Evolutionary conservation across 1,140 invertebrate genomes (phyloP).

Genomic region (Drosophila lacteicornis): DNA sequence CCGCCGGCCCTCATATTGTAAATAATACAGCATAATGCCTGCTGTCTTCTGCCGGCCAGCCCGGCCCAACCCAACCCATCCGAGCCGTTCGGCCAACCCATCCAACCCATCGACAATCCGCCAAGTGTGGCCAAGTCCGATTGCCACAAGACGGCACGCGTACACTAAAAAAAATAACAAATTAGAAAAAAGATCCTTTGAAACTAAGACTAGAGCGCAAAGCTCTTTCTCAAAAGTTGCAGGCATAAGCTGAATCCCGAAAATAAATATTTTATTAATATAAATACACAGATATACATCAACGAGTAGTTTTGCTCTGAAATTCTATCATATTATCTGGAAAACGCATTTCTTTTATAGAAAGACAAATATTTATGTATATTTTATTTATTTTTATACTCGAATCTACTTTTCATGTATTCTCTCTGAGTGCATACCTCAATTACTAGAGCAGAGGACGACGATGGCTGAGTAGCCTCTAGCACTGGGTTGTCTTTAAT

Average conservation of each 20-base stretch:
- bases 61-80: constrained; percentile 23
- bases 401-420: no score
- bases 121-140: constrained; percentile 55
- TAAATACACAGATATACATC: no score
- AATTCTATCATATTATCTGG: no score
- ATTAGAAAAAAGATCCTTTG: not conserved
- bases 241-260: no score
- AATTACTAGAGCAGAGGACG: constrained; percentile 56
- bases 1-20: constrained; percentile 61
- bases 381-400: not conserved
- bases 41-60: constrained; percentile 10
- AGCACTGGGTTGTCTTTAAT: constrained; percentile 56
- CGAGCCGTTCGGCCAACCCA: constrained; percentile 13
- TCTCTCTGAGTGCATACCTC: constrained; percentile 12
- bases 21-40: constrained; percentile 75
- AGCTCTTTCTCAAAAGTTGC: no score
- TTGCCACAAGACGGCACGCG: constrained; percentile 59
- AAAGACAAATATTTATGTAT: no score
- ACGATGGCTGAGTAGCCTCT: constrained; percentile 10
- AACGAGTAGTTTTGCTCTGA: no score
- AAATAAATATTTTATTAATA: no score
- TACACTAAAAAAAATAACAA: constrained; percentile 43
- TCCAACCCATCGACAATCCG: constrained; percentile 40
- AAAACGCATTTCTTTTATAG: no score
- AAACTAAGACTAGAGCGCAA: no score